phyloP scores from a whole-genome alignment of 2,888 invertebrate species.

The Physocephala rufipes region DNA sequence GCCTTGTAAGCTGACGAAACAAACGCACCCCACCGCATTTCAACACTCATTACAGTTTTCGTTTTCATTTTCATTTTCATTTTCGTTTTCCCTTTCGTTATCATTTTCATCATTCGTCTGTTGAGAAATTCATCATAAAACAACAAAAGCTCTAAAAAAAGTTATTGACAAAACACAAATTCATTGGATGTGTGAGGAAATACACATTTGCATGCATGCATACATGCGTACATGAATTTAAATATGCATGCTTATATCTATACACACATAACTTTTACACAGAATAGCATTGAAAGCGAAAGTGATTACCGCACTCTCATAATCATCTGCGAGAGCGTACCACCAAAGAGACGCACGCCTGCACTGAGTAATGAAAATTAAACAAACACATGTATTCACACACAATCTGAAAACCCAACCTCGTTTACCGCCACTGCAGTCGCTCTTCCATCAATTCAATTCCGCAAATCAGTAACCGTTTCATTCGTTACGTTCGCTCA shows the following conservation, averaged over 20 bases:
- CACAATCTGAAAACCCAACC: background rate
- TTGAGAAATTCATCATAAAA: conserved; percentile 24
- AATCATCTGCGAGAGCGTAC: conserved; percentile 1
- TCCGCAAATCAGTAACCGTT: no score
- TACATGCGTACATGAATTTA: background rate
- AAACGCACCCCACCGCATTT: conserved; percentile 5
- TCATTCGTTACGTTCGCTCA: no score
- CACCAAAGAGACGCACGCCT: background rate
- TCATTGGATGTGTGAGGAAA: background rate
- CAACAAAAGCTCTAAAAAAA: background rate
- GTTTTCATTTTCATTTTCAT: conserved; percentile 10
- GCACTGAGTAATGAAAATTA: background rate
- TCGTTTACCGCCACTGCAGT: no score
- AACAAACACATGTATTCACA: background rate
- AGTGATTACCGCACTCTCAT: conserved; percentile 48
- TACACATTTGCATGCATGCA: background rate
- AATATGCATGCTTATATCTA: no score
- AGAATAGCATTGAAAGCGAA: conserved; percentile 58
- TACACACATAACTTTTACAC: background rate
- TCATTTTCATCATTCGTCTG: background rate
- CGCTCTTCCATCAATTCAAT: no score
- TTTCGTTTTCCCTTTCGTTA: background rate
- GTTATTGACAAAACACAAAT: conserved; percentile 7
- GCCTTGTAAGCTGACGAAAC: conserved; percentile 23
- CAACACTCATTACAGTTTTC: conserved; percentile 28